These are phyloP conservation scores for Megaceryle torquata DNA, from an alignment of 2,113 vertebrate species.

Conservation along the genomic window DNA sequence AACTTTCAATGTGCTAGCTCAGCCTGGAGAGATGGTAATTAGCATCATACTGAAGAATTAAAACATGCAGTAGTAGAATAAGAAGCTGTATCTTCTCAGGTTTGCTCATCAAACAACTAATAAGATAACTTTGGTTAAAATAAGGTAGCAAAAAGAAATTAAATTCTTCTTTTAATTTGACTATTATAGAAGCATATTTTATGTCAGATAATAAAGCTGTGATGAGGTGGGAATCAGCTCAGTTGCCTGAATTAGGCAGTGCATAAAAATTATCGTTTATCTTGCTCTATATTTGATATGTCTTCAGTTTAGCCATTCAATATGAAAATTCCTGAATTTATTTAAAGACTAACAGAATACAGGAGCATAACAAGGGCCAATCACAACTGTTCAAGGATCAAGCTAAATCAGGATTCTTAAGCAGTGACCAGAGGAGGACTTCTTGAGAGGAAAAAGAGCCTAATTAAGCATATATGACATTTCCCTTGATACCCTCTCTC, in stretches of 20 bases:
- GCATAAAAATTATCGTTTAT: background rate
- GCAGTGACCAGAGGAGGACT: background rate
- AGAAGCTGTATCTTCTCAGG: background rate
- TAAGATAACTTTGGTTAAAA: background rate
- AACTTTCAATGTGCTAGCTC: background rate
- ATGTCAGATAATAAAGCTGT: background rate
- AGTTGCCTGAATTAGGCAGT: background rate
- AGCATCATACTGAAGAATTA: background rate
- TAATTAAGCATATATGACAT: background rate
- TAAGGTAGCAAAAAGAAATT: background rate
- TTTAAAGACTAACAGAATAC: background rate
- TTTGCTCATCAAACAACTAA: background rate
- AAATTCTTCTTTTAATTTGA: background rate
- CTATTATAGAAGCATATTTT: background rate
- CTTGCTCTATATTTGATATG: background rate
- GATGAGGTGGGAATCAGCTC: background rate
- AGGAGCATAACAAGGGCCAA: background rate
- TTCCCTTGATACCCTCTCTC: background rate
- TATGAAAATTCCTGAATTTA: background rate
- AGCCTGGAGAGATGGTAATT: background rate
- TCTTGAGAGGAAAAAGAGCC: background rate
- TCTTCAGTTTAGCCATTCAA: background rate
- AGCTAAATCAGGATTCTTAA: background rate
- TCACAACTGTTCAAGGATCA: background rate
- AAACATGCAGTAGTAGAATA: background rate